Conservation (phyloP, 1,140 invertebrate genomes). For the Drosophila willistoni region DNA sequence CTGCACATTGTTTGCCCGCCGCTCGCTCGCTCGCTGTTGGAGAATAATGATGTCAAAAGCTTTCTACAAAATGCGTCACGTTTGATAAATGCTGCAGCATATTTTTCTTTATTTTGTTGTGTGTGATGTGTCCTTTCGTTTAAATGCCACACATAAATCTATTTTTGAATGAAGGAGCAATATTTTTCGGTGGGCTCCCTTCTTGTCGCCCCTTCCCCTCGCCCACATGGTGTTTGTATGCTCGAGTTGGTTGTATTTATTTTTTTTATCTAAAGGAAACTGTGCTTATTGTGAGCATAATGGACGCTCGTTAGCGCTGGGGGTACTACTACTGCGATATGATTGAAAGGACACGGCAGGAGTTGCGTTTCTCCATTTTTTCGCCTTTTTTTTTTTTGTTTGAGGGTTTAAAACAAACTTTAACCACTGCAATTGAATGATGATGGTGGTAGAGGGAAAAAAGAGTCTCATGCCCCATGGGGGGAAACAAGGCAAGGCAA, state of each 20-base stretch:
- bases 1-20: slow-evolving; percentile 44
- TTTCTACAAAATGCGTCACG: slow-evolving; percentile 63
- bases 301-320: slow-evolving; percentile 78
- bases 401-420: slow-evolving; percentile 20
- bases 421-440: slow-evolving; percentile 22
- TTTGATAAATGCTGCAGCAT: slow-evolving; percentile 76
- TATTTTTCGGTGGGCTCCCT: slow-evolving; percentile 40
- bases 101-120: slow-evolving; percentile 74
- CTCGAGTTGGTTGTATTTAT: slow-evolving; percentile 43
- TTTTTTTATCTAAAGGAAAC: slow-evolving; percentile 75
- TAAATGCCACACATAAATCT: slow-evolving; percentile 81
- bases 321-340: slow-evolving; percentile 11
- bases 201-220: not conserved
- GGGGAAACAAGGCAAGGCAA: not conserved
- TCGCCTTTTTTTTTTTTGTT: not conserved
- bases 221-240: slow-evolving; percentile 32
- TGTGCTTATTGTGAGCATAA: slow-evolving; percentile 78
- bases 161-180: slow-evolving; percentile 81
- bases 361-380: not conserved
- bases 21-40: slow-evolving; percentile 25
- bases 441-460: not conserved
- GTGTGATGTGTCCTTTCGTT: slow-evolving; percentile 52
- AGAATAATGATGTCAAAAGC: slow-evolving; percentile 73
- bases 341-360: slow-evolving; percentile 20
- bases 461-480: slow-evolving; percentile 12